Evolutionary conservation across 1,140 invertebrate species (phyloP), one percentile per base, ranked within the genome.

Genomic region (Heliconius congener): DNA sequence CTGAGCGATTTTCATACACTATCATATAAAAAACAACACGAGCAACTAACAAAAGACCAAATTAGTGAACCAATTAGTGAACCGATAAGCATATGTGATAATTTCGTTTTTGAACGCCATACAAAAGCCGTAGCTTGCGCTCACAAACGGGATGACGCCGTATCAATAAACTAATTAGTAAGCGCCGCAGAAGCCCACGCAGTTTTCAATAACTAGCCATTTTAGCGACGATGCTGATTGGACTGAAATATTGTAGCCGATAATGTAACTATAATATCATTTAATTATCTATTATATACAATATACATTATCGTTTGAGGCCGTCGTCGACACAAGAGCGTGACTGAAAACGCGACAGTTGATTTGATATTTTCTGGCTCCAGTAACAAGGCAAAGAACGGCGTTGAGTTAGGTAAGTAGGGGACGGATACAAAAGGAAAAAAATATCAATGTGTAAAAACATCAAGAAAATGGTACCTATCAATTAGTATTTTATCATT

Each of bases 81-180:
- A 13, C 16, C 27, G 60, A 42, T 76, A 70, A 71, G 71, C 70
- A 76, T 76, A 70, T 70, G 34, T 76, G 39, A 42, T 60, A 37
- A 78, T 79, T 74, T 75, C 46, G 34, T 75, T 71, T 71, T 79
- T 55, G 78, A 46, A 55, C 11, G 27, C 60, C 30, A 78, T 37
- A 79, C 78, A 74, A 75, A 79, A 71, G 73, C 72, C 50, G 39
- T 27, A 37, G 42, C 19, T 37, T 39, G n/a, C 30, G 6, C 18
- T 37, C 30, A 77, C 57, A 71, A 74, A 77, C 75, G 46, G 30
- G 73, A 71, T 81, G 77, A 76, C 70, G 73, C 66, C 74, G 46
- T 85, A 85, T 86, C 84, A 85, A 88, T 84, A 84, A 79, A 50
- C 82, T 85, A 86, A 88, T 88, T 88, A 88, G 85, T 84, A 84